Conservation (phyloP, 2,113 vertebrate genomes). For the Zosterops borbonicus region DNA sequence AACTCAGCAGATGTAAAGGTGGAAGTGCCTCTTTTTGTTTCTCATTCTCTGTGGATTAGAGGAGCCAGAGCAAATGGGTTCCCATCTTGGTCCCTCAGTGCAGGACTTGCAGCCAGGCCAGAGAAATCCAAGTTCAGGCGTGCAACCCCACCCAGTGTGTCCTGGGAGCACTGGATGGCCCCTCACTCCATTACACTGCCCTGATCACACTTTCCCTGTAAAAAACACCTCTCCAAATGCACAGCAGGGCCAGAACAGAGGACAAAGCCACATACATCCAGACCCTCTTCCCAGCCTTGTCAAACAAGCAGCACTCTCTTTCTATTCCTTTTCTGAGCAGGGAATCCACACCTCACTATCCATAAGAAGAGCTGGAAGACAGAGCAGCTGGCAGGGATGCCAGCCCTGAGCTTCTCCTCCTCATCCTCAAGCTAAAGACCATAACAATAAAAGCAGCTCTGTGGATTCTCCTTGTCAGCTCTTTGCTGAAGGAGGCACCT, state of each 20-base stretch:
- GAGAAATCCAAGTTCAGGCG: neutral
- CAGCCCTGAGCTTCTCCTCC: neutral
- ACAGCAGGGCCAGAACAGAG: neutral
- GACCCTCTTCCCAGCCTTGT: neutral
- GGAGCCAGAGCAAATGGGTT: neutral
- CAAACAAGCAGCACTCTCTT: neutral
- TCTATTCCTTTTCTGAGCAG: neutral
- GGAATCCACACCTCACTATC: neutral
- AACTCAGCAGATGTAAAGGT: rapidly evolving
- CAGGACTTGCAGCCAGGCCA: neutral
- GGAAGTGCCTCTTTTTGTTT: neutral
- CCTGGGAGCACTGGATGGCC: neutral
- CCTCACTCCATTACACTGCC: neutral
- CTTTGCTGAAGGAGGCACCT: neutral
- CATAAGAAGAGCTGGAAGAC: neutral
- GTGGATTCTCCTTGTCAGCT: neutral
- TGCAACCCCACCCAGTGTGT: neutral
- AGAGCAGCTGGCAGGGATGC: neutral
- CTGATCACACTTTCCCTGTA: neutral
- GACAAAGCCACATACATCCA: neutral
- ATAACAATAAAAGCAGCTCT: neutral
- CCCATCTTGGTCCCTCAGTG: neutral
- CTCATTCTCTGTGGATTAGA: neutral
- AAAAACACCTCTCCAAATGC: neutral
- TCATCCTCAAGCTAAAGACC: neutral